Conservation (phyloP, 2,113 vertebrate species). For the Neomonachus schauinslandi region DNA sequence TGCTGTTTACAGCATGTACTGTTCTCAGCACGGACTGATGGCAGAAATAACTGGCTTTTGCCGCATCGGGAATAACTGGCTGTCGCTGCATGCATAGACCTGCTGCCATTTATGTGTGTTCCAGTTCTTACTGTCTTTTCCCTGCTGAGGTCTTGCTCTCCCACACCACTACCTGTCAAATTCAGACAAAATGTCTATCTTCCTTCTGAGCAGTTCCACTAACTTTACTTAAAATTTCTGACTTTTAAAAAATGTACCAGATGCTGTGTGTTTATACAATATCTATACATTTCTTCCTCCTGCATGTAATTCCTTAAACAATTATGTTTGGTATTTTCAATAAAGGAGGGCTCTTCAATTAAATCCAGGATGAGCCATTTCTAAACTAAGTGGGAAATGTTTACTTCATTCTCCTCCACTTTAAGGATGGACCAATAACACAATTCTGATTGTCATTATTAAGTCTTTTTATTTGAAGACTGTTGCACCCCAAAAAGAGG, state of each 20-base stretch:
- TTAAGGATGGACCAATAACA: neutral
- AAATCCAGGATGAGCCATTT: neutral
- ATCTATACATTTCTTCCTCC: neutral
- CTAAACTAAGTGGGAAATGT: neutral
- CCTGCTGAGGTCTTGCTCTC: too few species aligned
- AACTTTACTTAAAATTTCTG: neutral
- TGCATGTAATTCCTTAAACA: neutral
- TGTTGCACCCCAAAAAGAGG: neutral
- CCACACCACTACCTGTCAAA: neutral
- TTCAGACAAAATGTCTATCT: neutral
- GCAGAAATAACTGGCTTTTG: too few species aligned
- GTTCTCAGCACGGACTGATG: too few species aligned
- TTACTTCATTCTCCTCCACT: neutral
- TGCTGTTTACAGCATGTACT: too few species aligned
- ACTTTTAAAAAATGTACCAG: neutral
- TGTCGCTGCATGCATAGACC: too few species aligned
- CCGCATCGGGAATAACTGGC: too few species aligned
- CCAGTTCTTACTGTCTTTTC: too few species aligned
- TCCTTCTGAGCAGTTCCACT: neutral
- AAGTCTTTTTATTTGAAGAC: neutral
- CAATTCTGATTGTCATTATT: neutral
- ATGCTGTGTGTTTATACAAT: neutral
- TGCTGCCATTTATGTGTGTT: too few species aligned
- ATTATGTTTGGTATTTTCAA: neutral
- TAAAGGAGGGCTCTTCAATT: neutral